Evolutionary conservation across 2,797 vertebrate species (phyloP), one percentile per base, ranked within the genome.

Genomic region (Mormyrus hasselquistii): DNA sequence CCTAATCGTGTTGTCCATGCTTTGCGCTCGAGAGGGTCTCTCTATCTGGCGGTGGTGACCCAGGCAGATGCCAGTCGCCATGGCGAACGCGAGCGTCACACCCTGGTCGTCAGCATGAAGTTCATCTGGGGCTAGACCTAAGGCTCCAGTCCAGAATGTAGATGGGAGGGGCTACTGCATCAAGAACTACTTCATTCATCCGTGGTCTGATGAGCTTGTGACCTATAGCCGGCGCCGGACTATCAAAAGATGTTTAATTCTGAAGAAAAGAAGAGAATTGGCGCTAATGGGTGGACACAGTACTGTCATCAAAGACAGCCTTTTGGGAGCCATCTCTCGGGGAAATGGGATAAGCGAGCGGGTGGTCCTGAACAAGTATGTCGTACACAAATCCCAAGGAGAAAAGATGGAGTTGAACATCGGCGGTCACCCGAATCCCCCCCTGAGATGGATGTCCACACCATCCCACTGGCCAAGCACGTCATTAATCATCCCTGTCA

Each of bases 401-500:
- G n/a, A 47, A 85, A 85, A 47, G 12, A 85, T 44, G 47, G 83
- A 85, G 47, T 85, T 52, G 47, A 83, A 49, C 44, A 10, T 83
- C 44, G 25, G 49, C 47, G n/a, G 83, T 29, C 83, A 85, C 49
- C n/a, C 25, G 2, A 82, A n/a, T 25, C 44, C 76, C 49, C 47
- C 47, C 19, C 83, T 4, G 83, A 52, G 49, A 85, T 85, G 83
- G 83, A 85, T 85, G 83, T 52, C 49, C 9, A 29, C 12, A 10
- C 83, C 49, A 52, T 50, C 49, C n/a, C 44, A 47, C 83, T 14
- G 12, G 49, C 47, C 49, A 8, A 52, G 10, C 83, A 52, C 22
- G 4, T 52, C 83, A 52, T 85, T 85, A 50, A 85, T 85, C 83
- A 85, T 85, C n/a, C 52, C 82, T 38, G 49, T 84, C 82, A 47